A percentile compares a stretch with the other conserved stretches of the same genome.
These are phyloP conservation scores for Habropoda laboriosa DNA, from an alignment of 1,140 invertebrate species.

Conservation along the genomic window DNA sequence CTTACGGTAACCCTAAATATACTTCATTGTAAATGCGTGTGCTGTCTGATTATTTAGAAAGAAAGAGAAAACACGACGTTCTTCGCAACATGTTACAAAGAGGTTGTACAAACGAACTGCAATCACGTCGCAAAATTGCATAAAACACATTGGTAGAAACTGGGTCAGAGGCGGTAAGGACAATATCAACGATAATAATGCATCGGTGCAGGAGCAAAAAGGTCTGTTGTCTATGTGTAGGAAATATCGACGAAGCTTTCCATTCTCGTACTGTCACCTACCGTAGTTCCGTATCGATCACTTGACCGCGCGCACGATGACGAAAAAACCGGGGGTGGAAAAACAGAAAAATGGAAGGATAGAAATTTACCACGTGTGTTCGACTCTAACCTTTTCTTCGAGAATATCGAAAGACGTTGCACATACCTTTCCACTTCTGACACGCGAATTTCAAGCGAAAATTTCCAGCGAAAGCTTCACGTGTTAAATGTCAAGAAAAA, in stretches of 20 bases:
- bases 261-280: background rate
- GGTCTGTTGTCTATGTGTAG: background rate
- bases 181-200: background rate
- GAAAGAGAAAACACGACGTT: too few species aligned
- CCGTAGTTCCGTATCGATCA: background rate
- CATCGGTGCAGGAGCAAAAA: background rate
- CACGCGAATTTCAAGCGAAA: background rate
- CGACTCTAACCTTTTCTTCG: background rate
- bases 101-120: background rate
- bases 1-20: too few species aligned
- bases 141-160: background rate
- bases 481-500: too few species aligned
- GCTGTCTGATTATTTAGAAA: too few species aligned
- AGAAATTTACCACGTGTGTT: background rate
- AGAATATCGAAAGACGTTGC: background rate
- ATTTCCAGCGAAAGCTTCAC: background rate
- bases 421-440: background rate
- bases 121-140: background rate
- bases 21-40: too few species aligned
- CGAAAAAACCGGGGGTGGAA: background rate
- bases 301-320: background rate
- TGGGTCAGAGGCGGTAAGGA: background rate
- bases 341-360: background rate
- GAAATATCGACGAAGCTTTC: constrained; percentile 24
- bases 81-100: background rate